A percentile compares a stretch with the other conserved stretches of the same genome.
phyloP scores from a whole-genome alignment of 1,140 invertebrate species.

The Oreohelix idahoensis region DNA sequence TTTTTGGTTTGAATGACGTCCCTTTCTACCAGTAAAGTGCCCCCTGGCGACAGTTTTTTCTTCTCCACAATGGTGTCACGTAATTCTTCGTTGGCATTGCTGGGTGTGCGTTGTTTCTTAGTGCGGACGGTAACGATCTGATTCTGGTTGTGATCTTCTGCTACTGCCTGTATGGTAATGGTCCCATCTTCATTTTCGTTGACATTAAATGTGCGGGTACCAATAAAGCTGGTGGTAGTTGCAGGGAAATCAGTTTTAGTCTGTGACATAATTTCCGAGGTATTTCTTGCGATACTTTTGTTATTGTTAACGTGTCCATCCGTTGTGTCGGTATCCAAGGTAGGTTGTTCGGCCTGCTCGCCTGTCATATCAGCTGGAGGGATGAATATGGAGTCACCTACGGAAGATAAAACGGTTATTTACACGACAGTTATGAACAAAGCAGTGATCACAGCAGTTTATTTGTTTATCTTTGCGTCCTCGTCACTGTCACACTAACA shows the following conservation, averaged over 20 bases:
- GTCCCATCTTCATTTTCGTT: slow-evolving; percentile 40
- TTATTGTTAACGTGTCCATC: neutral
- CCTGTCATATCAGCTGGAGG: neutral
- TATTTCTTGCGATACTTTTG: neutral
- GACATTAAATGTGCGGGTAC: slow-evolving; percentile 17
- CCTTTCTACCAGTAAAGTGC: slow-evolving; percentile 54
- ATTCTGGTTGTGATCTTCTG: slow-evolving; percentile 51
- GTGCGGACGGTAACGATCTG: slow-evolving; percentile 72
- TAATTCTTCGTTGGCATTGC: slow-evolving; percentile 84
- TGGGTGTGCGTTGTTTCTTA: slow-evolving; percentile 72
- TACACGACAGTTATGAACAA: too few relatives aligned
- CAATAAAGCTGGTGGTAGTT: neutral
- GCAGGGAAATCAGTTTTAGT: too few relatives aligned
- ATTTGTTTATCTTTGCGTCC: too few relatives aligned
- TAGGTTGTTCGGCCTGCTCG: neutral
- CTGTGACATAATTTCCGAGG: neutral
- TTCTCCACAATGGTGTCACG: slow-evolving; percentile 77
- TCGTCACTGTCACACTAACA: too few relatives aligned
- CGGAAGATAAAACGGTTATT: neutral
- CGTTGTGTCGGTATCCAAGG: neutral
- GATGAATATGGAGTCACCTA: neutral
- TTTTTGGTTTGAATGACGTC: slow-evolving; percentile 60
- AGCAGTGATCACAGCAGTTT: too few relatives aligned
- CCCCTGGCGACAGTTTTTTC: slow-evolving; percentile 50
- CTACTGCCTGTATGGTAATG: slow-evolving; percentile 56